Evolutionary conservation across 2,888 invertebrate species (phyloP), one percentile per base, ranked within the genome.

Genomic region (Standfussiana lucernea): DNA sequence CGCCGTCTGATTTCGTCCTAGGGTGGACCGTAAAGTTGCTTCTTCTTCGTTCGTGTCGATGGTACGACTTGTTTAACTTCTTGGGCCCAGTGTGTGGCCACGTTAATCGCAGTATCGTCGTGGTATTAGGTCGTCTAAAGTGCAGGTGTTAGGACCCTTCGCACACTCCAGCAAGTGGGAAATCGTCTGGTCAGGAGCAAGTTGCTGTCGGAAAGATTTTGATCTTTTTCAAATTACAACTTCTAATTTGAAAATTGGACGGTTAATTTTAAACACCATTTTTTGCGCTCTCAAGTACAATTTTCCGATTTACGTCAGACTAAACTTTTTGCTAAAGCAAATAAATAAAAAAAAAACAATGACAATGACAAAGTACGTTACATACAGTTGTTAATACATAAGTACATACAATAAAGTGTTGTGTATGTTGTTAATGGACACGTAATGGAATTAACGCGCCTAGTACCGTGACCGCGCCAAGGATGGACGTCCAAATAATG

Each of bases 401-500:
- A 65, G 76, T 81, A 70, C 65, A 37, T 50, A 61, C 53, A 77
- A 59, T 71, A 59, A 77, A 68, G 75, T 78, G 56, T 85, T 75
- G 68, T 72, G 65, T 73, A 35, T 67, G 75, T 72, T 59, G 32
- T 35, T 69, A 72, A 77, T 69, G 59, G 71, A 68, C 75, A 79
- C 72, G 77, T 85, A 85, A 85, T 81, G 24, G 75, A 82, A 88
- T 88, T 87, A 89, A 70, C 75, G 86, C 77, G 80, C 21, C 50
- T 80, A 88, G 0, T 73, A 83, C 86, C 89, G 89, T 89, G 86
- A 89, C 89, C 79, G 82, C 85, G 79, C 73, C 89, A 89, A 89
- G 89, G 89, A 86, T 88, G 81, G 76, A 74, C 77, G 70, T 81
- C 84, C 83, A 89, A 88, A 83, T 87, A 82, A 86, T 88, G 71